phyloP scores from a whole-genome alignment of 2,888 invertebrate species.

The Drosophila meridiana region DNA sequence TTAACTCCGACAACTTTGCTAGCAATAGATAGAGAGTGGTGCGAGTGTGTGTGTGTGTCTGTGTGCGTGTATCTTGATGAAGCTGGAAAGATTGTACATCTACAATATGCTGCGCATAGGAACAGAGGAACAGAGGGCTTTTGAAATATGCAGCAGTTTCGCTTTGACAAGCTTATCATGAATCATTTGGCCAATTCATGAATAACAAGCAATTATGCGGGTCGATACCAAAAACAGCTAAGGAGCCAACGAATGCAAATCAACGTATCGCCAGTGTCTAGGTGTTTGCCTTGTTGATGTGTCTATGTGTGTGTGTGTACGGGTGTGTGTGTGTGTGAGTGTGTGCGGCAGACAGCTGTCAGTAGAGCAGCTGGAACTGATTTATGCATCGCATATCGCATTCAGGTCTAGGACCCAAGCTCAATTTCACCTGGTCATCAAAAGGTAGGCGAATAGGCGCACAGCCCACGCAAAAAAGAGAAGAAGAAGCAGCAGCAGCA shows the following conservation, averaged over 20 bases:
- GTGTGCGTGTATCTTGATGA: conserved; percentile 18
- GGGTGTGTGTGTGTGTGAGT: conserved; percentile 12
- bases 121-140: background rate
- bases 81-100: conserved; percentile 20
- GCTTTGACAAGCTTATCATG: conserved; percentile 57
- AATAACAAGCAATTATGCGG: conserved; percentile 76
- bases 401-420: conserved; percentile 16
- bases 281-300: conserved; percentile 3
- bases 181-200: conserved; percentile 68
- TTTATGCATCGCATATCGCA: conserved; percentile 67
- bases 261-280: conserved; percentile 27
- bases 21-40: conserved; percentile 1
- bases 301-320: conserved; percentile 12
- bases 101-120: background rate
- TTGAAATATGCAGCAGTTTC: conserved; percentile 33
- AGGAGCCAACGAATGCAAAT: conserved; percentile 47
- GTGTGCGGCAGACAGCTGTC: conserved; percentile 61
- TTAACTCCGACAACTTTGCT: conserved; percentile 47
- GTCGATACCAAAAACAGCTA: conserved; percentile 34
- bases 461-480: background rate
- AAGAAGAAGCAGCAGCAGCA: background rate
- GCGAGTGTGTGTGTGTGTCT: conserved; percentile 1
- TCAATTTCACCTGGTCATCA: conserved; percentile 33
- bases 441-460: background rate
- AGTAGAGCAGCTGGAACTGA: conserved; percentile 60